A percentile compares a stretch with the other conserved stretches of the same genome.
phyloP scores from a whole-genome alignment of 2,888 invertebrate genomes.

The Vesta saturnalis region DNA sequence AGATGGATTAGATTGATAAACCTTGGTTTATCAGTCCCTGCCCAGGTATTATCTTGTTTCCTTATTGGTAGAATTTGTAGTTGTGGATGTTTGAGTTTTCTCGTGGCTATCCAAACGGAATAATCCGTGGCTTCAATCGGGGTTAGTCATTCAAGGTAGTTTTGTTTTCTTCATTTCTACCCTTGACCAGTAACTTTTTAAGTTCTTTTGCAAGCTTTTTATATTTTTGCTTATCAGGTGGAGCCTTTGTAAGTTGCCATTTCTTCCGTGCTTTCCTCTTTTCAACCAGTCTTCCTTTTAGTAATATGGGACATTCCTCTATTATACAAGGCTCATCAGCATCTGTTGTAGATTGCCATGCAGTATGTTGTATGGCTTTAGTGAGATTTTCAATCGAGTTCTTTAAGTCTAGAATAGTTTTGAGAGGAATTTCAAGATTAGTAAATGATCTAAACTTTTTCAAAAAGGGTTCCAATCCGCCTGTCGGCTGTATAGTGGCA shows the following conservation, averaged over 20 bases:
- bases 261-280: background rate
- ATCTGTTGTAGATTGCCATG: background rate
- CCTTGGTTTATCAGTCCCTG: background rate
- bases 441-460: background rate
- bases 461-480: background rate
- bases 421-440: no score
- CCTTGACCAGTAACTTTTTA: no score
- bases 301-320: background rate
- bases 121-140: no score
- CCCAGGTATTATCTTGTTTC: background rate
- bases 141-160: no score
- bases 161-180: background rate
- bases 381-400: background rate
- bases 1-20: background rate
- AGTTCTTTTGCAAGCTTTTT: no score
- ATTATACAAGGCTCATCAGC: no score
- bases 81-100: no score
- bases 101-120: no score
- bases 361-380: background rate
- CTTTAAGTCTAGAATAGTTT: no score
- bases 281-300: background rate
- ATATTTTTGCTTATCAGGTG: no score
- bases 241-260: no score
- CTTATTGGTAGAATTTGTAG: background rate
- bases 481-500: background rate